Conservation (phyloP, 2,888 invertebrate genomes). For the Drosophila greeni region DNA sequence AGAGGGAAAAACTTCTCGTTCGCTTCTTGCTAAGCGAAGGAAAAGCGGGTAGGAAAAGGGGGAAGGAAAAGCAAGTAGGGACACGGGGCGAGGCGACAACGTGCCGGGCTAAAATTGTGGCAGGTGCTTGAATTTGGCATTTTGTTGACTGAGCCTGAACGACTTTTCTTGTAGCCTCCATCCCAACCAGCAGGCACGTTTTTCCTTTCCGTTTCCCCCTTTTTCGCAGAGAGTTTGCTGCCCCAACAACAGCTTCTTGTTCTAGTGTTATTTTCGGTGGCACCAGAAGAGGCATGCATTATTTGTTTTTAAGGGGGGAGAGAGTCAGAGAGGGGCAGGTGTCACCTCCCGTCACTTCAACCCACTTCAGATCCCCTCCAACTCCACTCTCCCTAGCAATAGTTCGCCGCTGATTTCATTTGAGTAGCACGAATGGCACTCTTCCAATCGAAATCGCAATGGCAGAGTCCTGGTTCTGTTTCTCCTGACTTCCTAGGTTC, state of each 20-base stretch:
- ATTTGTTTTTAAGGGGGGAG: slow-evolving; percentile 52
- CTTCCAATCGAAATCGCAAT: slow-evolving; percentile 25
- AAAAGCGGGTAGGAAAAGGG: neutral
- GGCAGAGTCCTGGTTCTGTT: too few relatives aligned
- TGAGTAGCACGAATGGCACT: slow-evolving; percentile 36
- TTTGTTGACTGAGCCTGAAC: slow-evolving; percentile 71
- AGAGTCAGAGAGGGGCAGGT: neutral
- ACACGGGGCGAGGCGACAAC: slow-evolving; percentile 48
- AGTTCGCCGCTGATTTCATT: slow-evolving; percentile 48
- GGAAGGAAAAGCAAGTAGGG: neutral
- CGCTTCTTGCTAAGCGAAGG: slow-evolving; percentile 2
- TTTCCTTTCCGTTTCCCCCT: neutral
- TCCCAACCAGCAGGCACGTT: neutral
- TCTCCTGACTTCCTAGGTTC: too few relatives aligned
- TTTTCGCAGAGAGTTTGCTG: neutral
- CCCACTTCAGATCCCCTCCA: neutral
- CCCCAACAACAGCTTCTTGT: slow-evolving; percentile 11
- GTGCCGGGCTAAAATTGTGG: slow-evolving; percentile 68
- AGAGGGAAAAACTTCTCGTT: slow-evolving; percentile 28
- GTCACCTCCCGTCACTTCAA: slow-evolving; percentile 20
- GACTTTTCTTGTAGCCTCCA: slow-evolving; percentile 58
- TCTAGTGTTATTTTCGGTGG: slow-evolving; percentile 16
- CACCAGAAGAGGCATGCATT: slow-evolving; percentile 54
- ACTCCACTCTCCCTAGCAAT: neutral
- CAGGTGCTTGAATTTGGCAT: slow-evolving; percentile 70